Percentiles rank a stretch among this genome's conserved stretches.
Conservation (phyloP, 64 coral and sea anemone species). For the Anthopleura sola region DNA sequence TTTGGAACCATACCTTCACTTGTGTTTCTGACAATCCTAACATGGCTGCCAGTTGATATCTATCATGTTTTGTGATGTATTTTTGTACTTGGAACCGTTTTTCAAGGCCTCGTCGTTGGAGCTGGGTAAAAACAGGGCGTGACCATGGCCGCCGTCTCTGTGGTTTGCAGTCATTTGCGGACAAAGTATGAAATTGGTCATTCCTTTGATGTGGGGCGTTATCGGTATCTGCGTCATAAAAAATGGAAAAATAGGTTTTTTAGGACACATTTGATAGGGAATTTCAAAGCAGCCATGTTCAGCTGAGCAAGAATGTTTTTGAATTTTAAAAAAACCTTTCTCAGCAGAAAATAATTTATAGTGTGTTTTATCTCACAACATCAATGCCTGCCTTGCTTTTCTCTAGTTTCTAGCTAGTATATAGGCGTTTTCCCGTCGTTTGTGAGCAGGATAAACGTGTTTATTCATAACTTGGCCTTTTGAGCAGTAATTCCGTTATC, state of each 20-base stretch:
- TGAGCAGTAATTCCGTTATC: not conserved
- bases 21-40: conserved; percentile 61
- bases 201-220: not conserved
- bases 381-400: no score
- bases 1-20: conserved; percentile 70
- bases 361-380: not conserved
- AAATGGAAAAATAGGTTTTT: not conserved
- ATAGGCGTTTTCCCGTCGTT: not conserved
- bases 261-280: not conserved
- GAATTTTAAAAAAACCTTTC: no score
- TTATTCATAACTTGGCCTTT: not conserved
- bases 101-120: conserved; percentile 57
- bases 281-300: no score
- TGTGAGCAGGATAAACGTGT: not conserved
- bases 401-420: not conserved
- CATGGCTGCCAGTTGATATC: conserved; percentile 60
- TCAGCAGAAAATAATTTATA: no score
- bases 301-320: no score
- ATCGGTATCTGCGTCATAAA: not conserved
- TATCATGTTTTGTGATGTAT: conserved; percentile 57
- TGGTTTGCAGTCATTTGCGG: conserved; percentile 12
- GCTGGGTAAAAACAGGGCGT: conserved; percentile 62
- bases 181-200: not conserved
- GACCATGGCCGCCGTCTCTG: conserved; percentile 49
- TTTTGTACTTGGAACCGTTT: conserved; percentile 59